Evolutionary conservation across 2,113 vertebrate genomes (phyloP).

Genomic region (Nothoprocta pentlandii): DNA sequence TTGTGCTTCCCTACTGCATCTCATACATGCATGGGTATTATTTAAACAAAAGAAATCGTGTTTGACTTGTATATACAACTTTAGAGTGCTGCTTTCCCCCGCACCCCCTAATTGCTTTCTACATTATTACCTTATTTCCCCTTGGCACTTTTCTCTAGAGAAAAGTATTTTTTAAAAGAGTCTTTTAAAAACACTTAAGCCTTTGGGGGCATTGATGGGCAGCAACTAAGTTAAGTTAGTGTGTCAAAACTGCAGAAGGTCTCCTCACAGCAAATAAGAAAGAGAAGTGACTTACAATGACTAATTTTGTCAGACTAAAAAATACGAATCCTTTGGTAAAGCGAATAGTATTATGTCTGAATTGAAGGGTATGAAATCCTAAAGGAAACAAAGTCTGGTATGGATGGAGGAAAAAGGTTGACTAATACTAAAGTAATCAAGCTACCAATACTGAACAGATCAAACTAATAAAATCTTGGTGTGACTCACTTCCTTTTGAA

Average conservation of each 20-base stretch:
- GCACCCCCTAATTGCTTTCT: not conserved
- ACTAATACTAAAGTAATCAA: not conserved
- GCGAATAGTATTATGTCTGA: not conserved
- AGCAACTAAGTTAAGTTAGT: not conserved
- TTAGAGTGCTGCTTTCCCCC: not conserved
- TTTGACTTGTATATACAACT: not conserved
- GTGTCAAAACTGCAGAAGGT: constrained; percentile 12
- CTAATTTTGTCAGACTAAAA: not conserved
- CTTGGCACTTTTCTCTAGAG: not conserved
- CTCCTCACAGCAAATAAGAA: not conserved
- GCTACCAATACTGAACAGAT: not conserved
- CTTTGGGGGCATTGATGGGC: not conserved
- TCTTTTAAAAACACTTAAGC: not conserved
- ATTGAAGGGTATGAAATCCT: not conserved
- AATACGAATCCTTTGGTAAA: constrained; percentile 14
- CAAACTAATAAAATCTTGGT: not conserved
- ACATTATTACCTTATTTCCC: not conserved
- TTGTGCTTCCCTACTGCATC: not conserved
- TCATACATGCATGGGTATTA: accelerated
- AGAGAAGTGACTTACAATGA: not conserved
- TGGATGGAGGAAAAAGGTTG: not conserved
- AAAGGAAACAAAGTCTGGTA: not conserved
- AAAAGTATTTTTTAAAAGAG: not conserved
- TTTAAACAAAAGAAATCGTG: not conserved
- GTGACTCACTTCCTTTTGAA: not conserved